Base-by-base conservation (phyloP, 2,888 invertebrate genomes). In the Notocelia uddmanniana region DNA sequence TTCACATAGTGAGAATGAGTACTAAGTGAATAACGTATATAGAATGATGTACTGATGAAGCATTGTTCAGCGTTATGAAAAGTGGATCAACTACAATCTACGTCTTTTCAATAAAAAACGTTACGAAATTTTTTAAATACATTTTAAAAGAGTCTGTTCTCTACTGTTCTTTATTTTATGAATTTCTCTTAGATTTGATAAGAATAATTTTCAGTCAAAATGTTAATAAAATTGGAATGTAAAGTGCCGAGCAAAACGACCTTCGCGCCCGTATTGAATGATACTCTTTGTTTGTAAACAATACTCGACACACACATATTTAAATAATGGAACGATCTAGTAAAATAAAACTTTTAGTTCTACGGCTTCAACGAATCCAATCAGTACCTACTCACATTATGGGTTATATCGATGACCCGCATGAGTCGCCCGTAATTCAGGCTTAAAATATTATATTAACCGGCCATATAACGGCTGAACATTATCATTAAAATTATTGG, bases 401-500 rank as follows among this genome's bases (percentile, higher is more conserved):
- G 18, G 41, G 15, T n/a, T 59, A 9, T 34, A 23, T 59, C 13
- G n/a, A n/a, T 37, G 37, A 10, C 18, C 45, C 11, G 18, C n/a
- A 59, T 48, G 54, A 19, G 15, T 57, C 23, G 67, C 37, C 34
- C 55, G 19, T 50, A 26, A 3, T 57, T 68, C 37, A 45, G 19
- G 48, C 18, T 26, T 37, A 45, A 57, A 26, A 11, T 18, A 59
- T 54, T 68, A 55, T 57, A 50, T 34, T 72, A 62, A 62, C 48
- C 37, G 15, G n/a, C 34, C 26, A 31, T 52, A 59, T 66, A 62
- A 26, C 37, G 31, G 60, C 31, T 19, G 45, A 62, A 62, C 31
- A 48, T 62, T 15, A 72, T 60, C 48, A 68, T 67, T 55, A 55
- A 48, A 48, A 48, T 68, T 67, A 67, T 67, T 57, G 50, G 34